phyloP scores from a whole-genome alignment of 2,888 invertebrate species.

The Epirrhoe tristata region DNA sequence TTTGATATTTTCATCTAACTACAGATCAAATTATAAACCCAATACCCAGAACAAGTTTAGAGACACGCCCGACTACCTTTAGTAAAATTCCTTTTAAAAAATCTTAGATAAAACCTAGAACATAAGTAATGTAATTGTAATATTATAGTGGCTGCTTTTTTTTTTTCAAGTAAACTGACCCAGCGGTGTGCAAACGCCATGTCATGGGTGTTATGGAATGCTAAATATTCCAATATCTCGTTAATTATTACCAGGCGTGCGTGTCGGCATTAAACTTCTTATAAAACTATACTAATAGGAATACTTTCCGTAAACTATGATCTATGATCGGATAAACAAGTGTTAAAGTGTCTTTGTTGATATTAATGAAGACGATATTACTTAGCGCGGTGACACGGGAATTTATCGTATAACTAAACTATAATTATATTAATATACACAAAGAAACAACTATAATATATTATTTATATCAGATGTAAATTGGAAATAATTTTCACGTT shows the following conservation, averaged over 20 bases:
- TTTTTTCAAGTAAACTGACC: no score
- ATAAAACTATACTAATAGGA: slow-evolving; percentile 76
- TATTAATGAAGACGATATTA: neutral
- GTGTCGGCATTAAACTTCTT: slow-evolving; percentile 66
- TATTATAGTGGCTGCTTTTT: no score
- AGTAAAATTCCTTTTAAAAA: no score
- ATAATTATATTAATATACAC: neutral
- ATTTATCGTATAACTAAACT: neutral
- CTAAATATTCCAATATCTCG: slow-evolving; percentile 67
- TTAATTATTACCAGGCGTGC: slow-evolving; percentile 69
- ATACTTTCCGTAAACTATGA: slow-evolving; percentile 68
- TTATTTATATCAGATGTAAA: no score
- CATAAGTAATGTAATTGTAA: no score
- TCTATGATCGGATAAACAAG: slow-evolving; percentile 43
- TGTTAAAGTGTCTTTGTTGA: neutral
- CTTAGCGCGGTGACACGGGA: neutral
- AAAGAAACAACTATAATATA: no score
- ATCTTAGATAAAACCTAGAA: no score
- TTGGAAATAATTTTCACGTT: no score
- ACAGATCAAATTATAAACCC: no score
- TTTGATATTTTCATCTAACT: no score
- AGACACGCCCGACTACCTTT: no score
- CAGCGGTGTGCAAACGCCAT: slow-evolving; percentile 44
- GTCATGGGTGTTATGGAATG: slow-evolving; percentile 64
- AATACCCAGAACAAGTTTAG: no score